A percentile compares a stretch with the other conserved stretches of the same genome.
These are phyloP conservation scores for Heteractis magnifica DNA, from an alignment of 92 coral and sea anemone genomes.

Conservation along the genomic window DNA sequence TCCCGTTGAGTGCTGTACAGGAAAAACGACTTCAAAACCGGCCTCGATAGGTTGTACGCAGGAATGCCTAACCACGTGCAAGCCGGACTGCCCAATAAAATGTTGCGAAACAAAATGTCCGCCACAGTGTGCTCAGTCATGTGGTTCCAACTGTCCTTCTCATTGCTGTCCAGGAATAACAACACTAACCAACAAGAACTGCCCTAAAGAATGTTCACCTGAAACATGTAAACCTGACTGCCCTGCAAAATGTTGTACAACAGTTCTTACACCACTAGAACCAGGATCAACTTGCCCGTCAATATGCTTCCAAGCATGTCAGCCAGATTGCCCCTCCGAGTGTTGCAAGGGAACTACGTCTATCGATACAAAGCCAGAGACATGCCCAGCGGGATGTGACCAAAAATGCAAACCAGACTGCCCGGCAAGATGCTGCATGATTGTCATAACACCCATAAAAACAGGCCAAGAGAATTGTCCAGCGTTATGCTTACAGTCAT, in stretches of 20 bases:
- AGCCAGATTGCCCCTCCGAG: constrained; percentile 52
- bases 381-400: constrained; percentile 27
- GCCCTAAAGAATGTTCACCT: not conserved
- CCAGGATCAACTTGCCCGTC: constrained; percentile 30
- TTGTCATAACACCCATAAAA: not conserved
- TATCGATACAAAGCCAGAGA: not conserved
- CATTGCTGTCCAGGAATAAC: constrained; percentile 1
- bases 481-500: constrained; percentile 24
- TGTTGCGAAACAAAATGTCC: constrained; percentile 33
- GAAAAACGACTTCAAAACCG: not conserved
- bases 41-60: constrained; percentile 14
- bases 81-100: constrained; percentile 35
- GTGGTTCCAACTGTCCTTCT: constrained; percentile 31
- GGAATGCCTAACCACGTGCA: constrained; percentile 23
- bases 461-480: constrained; percentile 22
- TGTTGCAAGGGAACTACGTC: constrained; percentile 35
- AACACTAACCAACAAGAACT: not conserved
- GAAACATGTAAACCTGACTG: constrained; percentile 23
- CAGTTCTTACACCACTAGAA: constrained; percentile 12
- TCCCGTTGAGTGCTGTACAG: constrained; percentile 18
- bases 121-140: constrained; percentile 23
- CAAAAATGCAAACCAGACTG: constrained; percentile 23
- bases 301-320: constrained; percentile 29
- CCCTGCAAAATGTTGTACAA: constrained; percentile 33
- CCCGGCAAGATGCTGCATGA: constrained; percentile 30